Conservation (phyloP, 2,113 vertebrate species). For the Natator depressus region DNA sequence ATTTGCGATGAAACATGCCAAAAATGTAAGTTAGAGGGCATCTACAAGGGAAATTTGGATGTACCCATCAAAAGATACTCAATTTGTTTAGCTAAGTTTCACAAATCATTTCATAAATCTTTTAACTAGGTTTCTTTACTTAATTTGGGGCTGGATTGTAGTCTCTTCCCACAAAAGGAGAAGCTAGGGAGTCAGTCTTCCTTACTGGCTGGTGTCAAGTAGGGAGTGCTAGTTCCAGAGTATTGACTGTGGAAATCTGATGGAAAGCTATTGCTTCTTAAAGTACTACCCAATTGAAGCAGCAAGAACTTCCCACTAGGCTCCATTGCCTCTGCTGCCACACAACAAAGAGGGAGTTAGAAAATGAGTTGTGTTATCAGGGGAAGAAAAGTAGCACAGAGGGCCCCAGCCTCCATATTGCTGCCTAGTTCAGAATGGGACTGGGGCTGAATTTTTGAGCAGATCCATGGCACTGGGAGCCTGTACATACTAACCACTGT, state of each 20-base stretch:
- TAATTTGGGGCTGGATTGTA: not conserved
- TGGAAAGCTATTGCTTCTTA: not conserved
- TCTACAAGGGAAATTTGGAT: not conserved
- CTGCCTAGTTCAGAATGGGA: accelerated
- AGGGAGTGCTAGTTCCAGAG: not conserved
- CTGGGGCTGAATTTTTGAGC: accelerated
- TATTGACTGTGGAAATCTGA: not conserved
- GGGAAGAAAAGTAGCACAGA: accelerated
- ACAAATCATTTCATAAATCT: not conserved
- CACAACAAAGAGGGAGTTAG: accelerated
- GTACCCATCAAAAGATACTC: not conserved
- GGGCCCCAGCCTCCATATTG: accelerated
- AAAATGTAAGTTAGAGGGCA: not conserved
- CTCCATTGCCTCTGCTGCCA: accelerated
- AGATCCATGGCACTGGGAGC: accelerated
- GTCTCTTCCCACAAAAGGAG: not conserved
- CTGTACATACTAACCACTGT: accelerated
- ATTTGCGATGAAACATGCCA: not conserved
- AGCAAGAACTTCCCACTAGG: not conserved
- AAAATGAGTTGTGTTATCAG: not conserved
- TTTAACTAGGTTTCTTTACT: not conserved
- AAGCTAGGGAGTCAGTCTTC: conserved; percentile 4
- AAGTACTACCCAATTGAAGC: not conserved
- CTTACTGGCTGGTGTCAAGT: not conserved
- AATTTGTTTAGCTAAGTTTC: not conserved